Conservation (phyloP, 1,140 invertebrate genomes). For the Microplitis mediator region DNA sequence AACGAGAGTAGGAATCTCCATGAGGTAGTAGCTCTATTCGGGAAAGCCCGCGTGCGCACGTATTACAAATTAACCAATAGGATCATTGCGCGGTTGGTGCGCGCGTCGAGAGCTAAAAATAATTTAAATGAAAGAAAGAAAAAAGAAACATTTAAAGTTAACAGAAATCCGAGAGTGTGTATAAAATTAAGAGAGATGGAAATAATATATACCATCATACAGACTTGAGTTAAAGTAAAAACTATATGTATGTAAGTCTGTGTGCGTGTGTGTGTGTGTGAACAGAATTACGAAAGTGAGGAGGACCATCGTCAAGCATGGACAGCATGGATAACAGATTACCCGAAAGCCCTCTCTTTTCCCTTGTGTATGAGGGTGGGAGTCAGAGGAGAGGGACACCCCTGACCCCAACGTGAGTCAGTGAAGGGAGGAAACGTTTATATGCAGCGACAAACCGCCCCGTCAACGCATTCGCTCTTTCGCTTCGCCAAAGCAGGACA, state of each 20-base stretch:
- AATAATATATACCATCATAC: neutral
- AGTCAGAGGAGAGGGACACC: slow-evolving; percentile 55
- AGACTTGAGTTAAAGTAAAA: neutral
- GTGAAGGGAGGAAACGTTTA: slow-evolving; percentile 65
- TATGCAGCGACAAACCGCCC: slow-evolving; percentile 59
- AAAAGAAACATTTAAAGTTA: neutral
- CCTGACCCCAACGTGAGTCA: slow-evolving; percentile 55
- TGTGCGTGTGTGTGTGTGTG: neutral
- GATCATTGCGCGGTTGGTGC: neutral
- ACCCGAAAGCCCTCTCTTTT: slow-evolving; percentile 39
- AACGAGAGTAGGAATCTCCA: slow-evolving; percentile 14
- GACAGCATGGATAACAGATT: slow-evolving; percentile 41
- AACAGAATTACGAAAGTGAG: slow-evolving; percentile 34
- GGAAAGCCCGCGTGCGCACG: slow-evolving; percentile 17
- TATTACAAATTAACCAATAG: slow-evolving; percentile 15
- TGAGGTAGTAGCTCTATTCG: neutral
- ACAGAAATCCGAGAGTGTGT: neutral
- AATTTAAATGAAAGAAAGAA: too few relatives aligned
- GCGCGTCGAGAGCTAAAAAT: neutral
- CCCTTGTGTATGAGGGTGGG: slow-evolving; percentile 28
- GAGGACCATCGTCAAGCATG: slow-evolving; percentile 36
- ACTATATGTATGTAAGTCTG: too few relatives aligned
- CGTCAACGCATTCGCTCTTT: slow-evolving; percentile 61
- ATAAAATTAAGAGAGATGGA: neutral
- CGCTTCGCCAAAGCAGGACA: slow-evolving; percentile 58